Evolutionary conservation across 2,888 invertebrate species (phyloP).

Genomic region (Rhopalosiphum nymphaeae): DNA sequence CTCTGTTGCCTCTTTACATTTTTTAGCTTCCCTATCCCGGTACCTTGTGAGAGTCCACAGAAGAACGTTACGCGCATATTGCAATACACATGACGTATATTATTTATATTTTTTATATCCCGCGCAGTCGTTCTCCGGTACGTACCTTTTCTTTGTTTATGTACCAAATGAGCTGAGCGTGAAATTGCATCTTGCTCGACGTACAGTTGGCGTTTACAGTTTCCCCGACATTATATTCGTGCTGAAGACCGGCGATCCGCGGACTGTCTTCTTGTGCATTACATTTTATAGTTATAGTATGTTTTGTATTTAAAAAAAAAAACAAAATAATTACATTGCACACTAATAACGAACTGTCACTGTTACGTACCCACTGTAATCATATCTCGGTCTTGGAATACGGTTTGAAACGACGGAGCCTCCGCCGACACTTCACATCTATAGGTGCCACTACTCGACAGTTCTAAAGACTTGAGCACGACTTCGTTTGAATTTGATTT

Average conservation of each 20-base stretch:
- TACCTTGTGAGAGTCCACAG: background rate
- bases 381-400: slow-evolving; percentile 80
- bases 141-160: slow-evolving; percentile 56
- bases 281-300: background rate
- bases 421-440: slow-evolving; percentile 85
- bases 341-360: background rate
- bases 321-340: too few relatives aligned
- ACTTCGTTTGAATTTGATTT: slow-evolving; percentile 78
- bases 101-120: background rate
- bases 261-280: background rate
- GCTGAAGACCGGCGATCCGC: slow-evolving; percentile 26
- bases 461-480: slow-evolving; percentile 77
- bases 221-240: slow-evolving; percentile 44
- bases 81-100: background rate
- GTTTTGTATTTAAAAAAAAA: background rate
- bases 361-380: slow-evolving; percentile 80
- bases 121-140: background rate
- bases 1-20: background rate
- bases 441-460: slow-evolving; percentile 81
- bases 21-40: background rate
- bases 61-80: background rate
- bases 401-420: slow-evolving; percentile 81
- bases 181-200: slow-evolving; percentile 9
- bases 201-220: slow-evolving; percentile 50
- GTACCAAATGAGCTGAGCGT: slow-evolving; percentile 46